Conservation (phyloP, 2,888 invertebrate species). For the Tinea pellionella region DNA sequence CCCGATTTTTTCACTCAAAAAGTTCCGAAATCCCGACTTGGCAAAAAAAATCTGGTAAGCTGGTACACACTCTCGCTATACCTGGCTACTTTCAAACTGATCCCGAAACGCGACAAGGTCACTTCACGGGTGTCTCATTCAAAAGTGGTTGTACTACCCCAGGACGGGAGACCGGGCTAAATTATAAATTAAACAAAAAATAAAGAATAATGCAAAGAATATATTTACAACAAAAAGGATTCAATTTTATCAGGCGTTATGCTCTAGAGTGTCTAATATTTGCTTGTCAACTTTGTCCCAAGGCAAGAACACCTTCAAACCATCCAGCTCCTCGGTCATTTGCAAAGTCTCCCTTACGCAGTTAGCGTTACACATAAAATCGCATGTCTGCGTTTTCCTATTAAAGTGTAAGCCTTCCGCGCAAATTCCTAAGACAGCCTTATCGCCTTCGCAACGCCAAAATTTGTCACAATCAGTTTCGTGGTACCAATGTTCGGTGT, state of each 20-base stretch:
- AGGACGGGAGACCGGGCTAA: too few species aligned
- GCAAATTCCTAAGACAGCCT: slow-evolving; percentile 30
- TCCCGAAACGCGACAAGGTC: too few species aligned
- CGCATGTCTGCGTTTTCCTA: slow-evolving; percentile 34
- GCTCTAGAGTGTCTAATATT: background rate
- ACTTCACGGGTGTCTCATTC: too few species aligned
- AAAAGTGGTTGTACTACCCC: too few species aligned
- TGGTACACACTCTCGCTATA: too few species aligned
- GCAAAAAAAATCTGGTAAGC: too few species aligned
- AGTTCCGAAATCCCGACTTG: too few species aligned
- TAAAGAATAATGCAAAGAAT: background rate
- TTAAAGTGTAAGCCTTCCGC: slow-evolving; percentile 52
- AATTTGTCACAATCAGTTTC: slow-evolving; percentile 47
- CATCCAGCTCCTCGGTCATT: slow-evolving; percentile 25
- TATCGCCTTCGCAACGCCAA: slow-evolving; percentile 39
- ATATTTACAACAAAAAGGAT: background rate
- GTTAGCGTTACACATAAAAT: slow-evolving; percentile 40
- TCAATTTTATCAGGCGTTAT: background rate
- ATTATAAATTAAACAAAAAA: too few species aligned
- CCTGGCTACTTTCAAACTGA: too few species aligned
- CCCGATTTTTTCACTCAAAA: too few species aligned
- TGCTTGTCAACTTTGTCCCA: slow-evolving; percentile 27
- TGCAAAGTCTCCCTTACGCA: slow-evolving; percentile 30
- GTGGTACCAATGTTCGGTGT: slow-evolving; percentile 45
- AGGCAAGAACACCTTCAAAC: slow-evolving; percentile 37